Percentiles rank a stretch among this genome's conserved stretches.
Conservation (phyloP, 2,797 vertebrate genomes). For the Macroramphosus scolopax region DNA sequence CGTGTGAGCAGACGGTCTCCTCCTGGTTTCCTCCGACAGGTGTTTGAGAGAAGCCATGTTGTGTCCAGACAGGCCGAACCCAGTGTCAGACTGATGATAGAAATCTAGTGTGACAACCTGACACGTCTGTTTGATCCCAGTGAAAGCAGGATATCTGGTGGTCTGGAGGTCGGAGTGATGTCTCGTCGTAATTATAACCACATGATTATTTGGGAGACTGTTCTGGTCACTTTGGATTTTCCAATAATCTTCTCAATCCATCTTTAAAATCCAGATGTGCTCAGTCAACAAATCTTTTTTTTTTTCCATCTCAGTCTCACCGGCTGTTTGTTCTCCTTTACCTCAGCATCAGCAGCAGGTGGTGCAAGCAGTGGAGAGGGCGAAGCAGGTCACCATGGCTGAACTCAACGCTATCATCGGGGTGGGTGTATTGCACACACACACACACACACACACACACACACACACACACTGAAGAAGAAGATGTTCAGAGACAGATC, state of each 20-base stretch:
- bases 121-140: too few relatives aligned
- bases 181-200: too few relatives aligned
- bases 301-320: too few relatives aligned
- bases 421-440: slow-evolving; percentile 80
- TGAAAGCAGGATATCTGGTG: too few relatives aligned
- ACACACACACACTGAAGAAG: slow-evolving; percentile 11
- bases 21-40: too few relatives aligned
- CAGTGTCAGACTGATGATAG: too few relatives aligned
- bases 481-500: neutral
- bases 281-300: neutral
- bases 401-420: slow-evolving; percentile 97
- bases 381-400: slow-evolving; percentile 98
- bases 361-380: slow-evolving; percentile 79
- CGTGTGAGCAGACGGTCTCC: too few relatives aligned
- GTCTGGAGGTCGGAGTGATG: too few relatives aligned
- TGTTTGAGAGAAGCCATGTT: too few relatives aligned
- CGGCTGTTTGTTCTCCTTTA: slow-evolving; percentile 15
- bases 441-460: slow-evolving; percentile 17
- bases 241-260: neutral
- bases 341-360: slow-evolving; percentile 76
- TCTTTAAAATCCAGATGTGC: slow-evolving; percentile 4
- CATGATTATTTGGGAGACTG: too few relatives aligned
- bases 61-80: too few relatives aligned
- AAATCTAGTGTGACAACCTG: neutral
- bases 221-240: slow-evolving; percentile 11